Percentiles rank a stretch among this genome's conserved stretches.
phyloP scores from a whole-genome alignment of 2,113 vertebrate genomes.

The human region GRCh38 chr11:130212501-130213000 shows the following conservation, averaged over 20 bases:
- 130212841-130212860: background rate
- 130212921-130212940: background rate
- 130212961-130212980: background rate
- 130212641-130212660: background rate
- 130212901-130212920: rapidly evolving
- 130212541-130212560: background rate
- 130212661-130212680: background rate
- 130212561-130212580: background rate
- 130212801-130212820: background rate
- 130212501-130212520: background rate
- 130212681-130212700: background rate
- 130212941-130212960: background rate
- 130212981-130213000: background rate
- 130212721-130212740: background rate
- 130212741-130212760: background rate
- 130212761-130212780: background rate
- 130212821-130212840: background rate
- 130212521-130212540: background rate
- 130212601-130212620: background rate
- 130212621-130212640: too few species aligned
- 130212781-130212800: background rate
- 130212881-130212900: background rate
- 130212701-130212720: background rate
- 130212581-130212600: background rate
- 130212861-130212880: background rate